Evolutionary conservation across 2,113 vertebrate genomes (phyloP), one percentile per base, ranked within the genome.

Genomic region (Lophochroa leadbeateri): DNA sequence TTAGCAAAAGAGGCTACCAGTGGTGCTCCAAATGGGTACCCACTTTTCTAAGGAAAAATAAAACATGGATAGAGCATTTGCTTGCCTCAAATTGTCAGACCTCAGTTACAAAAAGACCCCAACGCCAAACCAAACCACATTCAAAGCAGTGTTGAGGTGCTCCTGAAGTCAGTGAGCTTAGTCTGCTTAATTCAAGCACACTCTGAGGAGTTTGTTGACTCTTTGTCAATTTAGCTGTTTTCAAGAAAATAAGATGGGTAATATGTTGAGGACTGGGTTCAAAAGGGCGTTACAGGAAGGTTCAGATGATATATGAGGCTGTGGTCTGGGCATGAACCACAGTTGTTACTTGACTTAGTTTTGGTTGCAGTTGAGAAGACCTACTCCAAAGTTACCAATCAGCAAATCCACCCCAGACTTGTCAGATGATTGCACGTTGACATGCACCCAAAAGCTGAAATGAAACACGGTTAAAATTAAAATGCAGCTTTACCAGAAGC

Each of bases 401-500:
- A 77, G 58, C 65, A 90, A 61, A 93, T 92, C 44, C 46, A 11
- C 83, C 82, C 76, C 77, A 80, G 92, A 69, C 81, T 84, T 88
- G 71, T 78, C 88, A 67, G 82, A 78, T 92, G 87, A 75, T 82
- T 94, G 64, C 61, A 57, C 0, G 0, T 77, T 93, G 90, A 93
- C 47, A 15, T 91, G 90, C 4, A 17, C 82, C 84, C 46, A 10
- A 82, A 78, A 89, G 49, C 86, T 96, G 93, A 94, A 96, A 91
- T 67, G 61, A 96, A 92, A 81, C 52, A 47, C 19, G 1, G 50
- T 67, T 79, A 68, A 90, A 93, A 90, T 87, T 80, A 64, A 87
- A 94, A 92, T 28, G n/a, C 64, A 81, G 89, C 49, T 69, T 90
- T 91, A 97, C 85, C 68, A 88, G 72, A 79, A 82, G 79, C 95